phyloP scores from a whole-genome alignment of 2,113 vertebrate genomes.

The Gadus macrocephalus region DNA sequence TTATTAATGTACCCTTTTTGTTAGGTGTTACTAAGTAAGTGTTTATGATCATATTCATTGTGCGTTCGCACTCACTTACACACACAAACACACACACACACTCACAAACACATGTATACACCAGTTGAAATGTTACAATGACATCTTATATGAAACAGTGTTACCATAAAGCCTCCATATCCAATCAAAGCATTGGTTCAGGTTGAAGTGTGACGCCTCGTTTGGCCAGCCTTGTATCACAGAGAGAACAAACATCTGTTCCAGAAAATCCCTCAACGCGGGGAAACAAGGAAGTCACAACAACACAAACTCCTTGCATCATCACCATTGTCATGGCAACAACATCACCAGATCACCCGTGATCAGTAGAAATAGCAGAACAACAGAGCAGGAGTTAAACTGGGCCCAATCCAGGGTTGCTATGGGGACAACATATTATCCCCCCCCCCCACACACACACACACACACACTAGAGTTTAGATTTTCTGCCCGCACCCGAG shows the following conservation, averaged over 20 bases:
- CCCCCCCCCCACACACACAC: not conserved
- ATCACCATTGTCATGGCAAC: not conserved
- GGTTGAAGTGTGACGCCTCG: too few relatives aligned
- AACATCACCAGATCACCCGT: not conserved
- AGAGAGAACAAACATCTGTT: too few relatives aligned
- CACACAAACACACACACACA: conserved; percentile 1
- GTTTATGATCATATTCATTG: too few relatives aligned
- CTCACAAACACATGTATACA: not conserved
- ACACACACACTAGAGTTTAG: conserved; percentile 1
- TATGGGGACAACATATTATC: too few relatives aligned
- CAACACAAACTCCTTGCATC: not conserved
- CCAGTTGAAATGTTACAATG: not conserved
- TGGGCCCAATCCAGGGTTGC: too few relatives aligned
- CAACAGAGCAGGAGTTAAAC: too few relatives aligned
- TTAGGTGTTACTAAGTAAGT: too few relatives aligned
- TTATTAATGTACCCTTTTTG: too few relatives aligned
- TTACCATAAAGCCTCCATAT: not conserved
- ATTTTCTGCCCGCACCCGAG: too few relatives aligned
- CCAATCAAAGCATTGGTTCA: not conserved
- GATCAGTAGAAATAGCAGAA: too few relatives aligned
- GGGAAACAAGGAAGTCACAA: too few relatives aligned
- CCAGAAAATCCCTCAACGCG: not conserved
- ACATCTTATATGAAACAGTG: not conserved
- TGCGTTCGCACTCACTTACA: not conserved
- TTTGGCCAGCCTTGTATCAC: too few relatives aligned